Percentiles rank a stretch among this genome's conserved stretches.
These are phyloP conservation scores for Drosophila prosaltans DNA, from an alignment of 1,140 invertebrate genomes.

Conservation along the genomic window DNA sequence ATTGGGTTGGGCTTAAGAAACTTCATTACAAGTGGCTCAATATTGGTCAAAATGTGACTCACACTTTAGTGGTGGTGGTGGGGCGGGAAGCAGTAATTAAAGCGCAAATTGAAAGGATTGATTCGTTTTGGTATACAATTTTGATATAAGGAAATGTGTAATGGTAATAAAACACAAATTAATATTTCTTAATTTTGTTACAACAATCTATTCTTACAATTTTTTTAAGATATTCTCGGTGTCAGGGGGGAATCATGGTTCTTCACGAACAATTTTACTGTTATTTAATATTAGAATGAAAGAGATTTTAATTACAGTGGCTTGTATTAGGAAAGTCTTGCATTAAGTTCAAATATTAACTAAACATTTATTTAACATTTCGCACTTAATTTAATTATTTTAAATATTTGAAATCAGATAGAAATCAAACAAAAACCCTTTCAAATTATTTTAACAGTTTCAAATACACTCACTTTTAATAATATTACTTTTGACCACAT, in stretches of 20 bases:
- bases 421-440: no score
- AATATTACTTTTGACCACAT: no score
- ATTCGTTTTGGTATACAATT: conserved; percentile 23
- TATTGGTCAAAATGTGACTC: conserved; percentile 55
- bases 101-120: conserved; percentile 38
- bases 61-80: conserved; percentile 23
- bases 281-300: no score
- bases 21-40: conserved; percentile 54
- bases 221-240: neutral
- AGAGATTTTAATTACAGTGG: no score
- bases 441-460: neutral
- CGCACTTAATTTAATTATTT: no score
- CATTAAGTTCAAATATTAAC: no score
- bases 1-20: neutral
- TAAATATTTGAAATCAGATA: no score
- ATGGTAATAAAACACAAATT: neutral
- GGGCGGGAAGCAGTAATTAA: conserved; percentile 36
- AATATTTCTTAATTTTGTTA: neutral
- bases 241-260: neutral
- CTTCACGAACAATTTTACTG: no score
- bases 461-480: conserved; percentile 11
- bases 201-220: neutral
- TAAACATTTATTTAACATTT: no score
- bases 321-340: no score
- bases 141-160: neutral